Base-by-base conservation (phyloP, 2,797 vertebrate species). In the Gymnocypris eckloni region DNA sequence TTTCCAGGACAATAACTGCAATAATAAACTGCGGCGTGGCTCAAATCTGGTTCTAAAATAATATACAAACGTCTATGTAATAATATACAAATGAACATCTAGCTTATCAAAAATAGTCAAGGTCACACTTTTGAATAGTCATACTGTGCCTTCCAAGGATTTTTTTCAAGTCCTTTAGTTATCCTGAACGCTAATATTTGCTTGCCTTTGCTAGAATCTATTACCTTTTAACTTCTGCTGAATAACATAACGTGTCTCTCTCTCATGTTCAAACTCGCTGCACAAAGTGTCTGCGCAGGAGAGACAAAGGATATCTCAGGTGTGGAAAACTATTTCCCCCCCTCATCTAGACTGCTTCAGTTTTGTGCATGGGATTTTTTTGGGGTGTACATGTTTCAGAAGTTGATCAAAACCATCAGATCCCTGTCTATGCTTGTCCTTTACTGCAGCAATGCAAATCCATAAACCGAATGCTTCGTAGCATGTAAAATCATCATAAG, bases 201-300 rank as follows among this genome's bases (percentile, higher is more conserved):
- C 13, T 86, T 43, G 16, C 28, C 59, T 70, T 87, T 84, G 12
- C 52, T 67, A 11, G 85, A 86, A 89, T 88, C 86, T 89, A 88
- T 87, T 92, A 96, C 94, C 95, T 96, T 96, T 96, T 75, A 96
- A 89, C 89, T 96, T 96, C 91, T 96, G 94, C 87, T 96, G 96
- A 91, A 97, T 96, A 92, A 95, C 95, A 66, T 95, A 95, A 89
- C 92, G 92, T 28, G 94, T 94, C 89, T 96, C 95, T 86, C 95
- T 90, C 91, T 97, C 95, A 92, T 95, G 94, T 92, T 97, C 94
- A 83, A 97, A 94, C 84, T 96, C 96, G 88, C 96, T 96, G 91
- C 95, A 96, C 87, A 95, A 91, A 33, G 96, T 96, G 79, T 97
- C 95, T 96, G 92, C 75, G 85, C 80, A 90, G 87, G 87, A 90